Percentiles rank a stretch among this genome's conserved stretches.
phyloP scores from a whole-genome alignment of 2,797 vertebrate species.

The Astyanax mexicanus region DNA sequence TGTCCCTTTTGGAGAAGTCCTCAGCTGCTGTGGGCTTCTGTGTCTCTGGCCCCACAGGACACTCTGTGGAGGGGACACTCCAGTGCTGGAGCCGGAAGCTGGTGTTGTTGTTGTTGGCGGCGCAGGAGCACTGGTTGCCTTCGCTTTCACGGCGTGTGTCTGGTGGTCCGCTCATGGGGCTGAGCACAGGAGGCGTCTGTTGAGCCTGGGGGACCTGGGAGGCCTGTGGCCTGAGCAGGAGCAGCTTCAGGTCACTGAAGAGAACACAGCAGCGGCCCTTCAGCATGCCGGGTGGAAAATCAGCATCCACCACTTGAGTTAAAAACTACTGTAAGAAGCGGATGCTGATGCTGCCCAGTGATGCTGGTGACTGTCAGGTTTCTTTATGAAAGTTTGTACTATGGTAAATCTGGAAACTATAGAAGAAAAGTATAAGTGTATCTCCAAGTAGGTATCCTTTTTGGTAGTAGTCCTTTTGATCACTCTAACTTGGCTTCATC shows the following conservation, averaged over 20 bases:
- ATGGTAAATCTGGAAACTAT: not conserved
- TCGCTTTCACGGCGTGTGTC: conserved; percentile 68
- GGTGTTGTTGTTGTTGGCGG: conserved; percentile 85
- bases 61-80: conserved; percentile 75
- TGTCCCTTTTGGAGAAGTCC: conserved; percentile 91
- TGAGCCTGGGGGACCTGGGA: conserved; percentile 56
- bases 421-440: not conserved
- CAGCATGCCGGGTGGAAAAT: conserved; percentile 90
- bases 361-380: conserved; percentile 2
- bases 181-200: conserved; percentile 76
- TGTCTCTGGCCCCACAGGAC: conserved; percentile 72
- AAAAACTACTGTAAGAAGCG: not conserved
- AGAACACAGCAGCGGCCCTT: conserved; percentile 97
- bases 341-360: no score
- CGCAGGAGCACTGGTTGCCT: conserved; percentile 65
- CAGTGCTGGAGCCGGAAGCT: conserved; percentile 78
- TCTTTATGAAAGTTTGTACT: conserved; percentile 7
- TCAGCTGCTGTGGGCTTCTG: conserved; percentile 71
- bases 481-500: conserved; percentile 17
- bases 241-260: conserved; percentile 97
- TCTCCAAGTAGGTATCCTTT: conserved; percentile 27
- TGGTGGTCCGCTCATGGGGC: conserved; percentile 86
- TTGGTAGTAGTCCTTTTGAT: not conserved
- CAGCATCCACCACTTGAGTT: conserved; percentile 77
- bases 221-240: conserved; percentile 88